Evolutionary conservation across 2,888 invertebrate species (phyloP), one percentile per base, ranked within the genome.

Genomic region (Tetanocera ferruginea): DNA sequence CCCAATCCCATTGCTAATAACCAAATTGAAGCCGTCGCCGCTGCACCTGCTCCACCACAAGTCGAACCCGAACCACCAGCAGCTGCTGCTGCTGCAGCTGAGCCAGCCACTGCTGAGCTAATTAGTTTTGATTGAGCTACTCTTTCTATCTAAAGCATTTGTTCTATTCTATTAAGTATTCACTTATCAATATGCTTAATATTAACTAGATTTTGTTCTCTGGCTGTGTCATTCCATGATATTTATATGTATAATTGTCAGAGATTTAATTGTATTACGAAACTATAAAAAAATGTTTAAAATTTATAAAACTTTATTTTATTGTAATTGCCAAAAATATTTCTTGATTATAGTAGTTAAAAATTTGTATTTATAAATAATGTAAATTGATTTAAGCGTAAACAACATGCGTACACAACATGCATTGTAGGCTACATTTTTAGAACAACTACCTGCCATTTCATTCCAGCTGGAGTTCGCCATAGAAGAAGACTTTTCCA

Each of bases 121-220:
- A 96, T 96, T 82, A 94, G 94, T 87, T 96, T 96, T 84, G 96
- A 96, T 91, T 96, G 91, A 92, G 28, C 51, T n/a, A 25, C 19
- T n/a, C 28, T 17, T 51, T 34, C 57, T 19, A 11, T 14, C 31
- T 34, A n/a, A 14, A 8, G 28, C n/a, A 31, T n/a, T 11, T 64
- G 23, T n/a, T n/a, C 6, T n/a, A 17, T 64, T 64, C 11, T 64
- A 31, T 6, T 17, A 31, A 64, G 28, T 64, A 64, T 64, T 31
- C n/a, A 31, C 28, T 64, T 31, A 31, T 25, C 25, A 60, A 19
- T 60, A 25, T 60, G 25, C 19, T 60, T 17, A 28, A 31, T n/a
- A 31, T 31, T 31, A 34, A 11, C n/a, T 14, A 9, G 5, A 11
- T 64, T 64, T 64, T 64, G n/a, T 31, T 64, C 28, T 31, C 17